Evolutionary conservation across 2,113 vertebrate genomes (phyloP).

Genomic region (Aptenodytes patagonicus): DNA sequence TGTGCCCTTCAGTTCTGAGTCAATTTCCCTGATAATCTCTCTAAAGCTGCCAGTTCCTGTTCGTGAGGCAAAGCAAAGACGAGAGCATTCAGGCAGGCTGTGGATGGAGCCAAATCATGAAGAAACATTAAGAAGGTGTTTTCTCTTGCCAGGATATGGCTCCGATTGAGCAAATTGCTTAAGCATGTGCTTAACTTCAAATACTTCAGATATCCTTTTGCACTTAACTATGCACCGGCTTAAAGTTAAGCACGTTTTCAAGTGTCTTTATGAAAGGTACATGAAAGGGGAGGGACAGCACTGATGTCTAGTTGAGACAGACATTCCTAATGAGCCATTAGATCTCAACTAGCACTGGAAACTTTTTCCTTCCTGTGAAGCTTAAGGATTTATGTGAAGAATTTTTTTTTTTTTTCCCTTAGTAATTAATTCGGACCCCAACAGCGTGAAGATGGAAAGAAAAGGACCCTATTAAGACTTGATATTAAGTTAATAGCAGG

Average conservation of each 20-base stretch:
- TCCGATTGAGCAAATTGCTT: constrained; percentile 27
- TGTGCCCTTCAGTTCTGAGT: constrained; percentile 44
- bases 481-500: constrained; percentile 85
- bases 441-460: constrained; percentile 76
- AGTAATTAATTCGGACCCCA: constrained; percentile 82
- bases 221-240: neutral
- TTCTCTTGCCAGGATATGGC: neutral
- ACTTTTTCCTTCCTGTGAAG: constrained; percentile 61
- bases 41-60: constrained; percentile 27
- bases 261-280: neutral
- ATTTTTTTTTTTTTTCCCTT: constrained; percentile 46
- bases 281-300: neutral
- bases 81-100: neutral
- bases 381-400: constrained; percentile 74
- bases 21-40: constrained; percentile 45
- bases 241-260: constrained; percentile 38
- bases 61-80: constrained; percentile 24
- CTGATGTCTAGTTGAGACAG: constrained; percentile 8
- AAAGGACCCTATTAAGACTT: constrained; percentile 81
- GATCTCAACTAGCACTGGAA: constrained; percentile 52
- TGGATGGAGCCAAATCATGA: neutral
- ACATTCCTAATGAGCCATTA: constrained; percentile 34
- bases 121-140: neutral
- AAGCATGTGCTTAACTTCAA: constrained; percentile 37
- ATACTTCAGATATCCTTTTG: neutral